Evolutionary conservation across 2,797 vertebrate genomes (phyloP).

Genomic region (Falco biarmicus): DNA sequence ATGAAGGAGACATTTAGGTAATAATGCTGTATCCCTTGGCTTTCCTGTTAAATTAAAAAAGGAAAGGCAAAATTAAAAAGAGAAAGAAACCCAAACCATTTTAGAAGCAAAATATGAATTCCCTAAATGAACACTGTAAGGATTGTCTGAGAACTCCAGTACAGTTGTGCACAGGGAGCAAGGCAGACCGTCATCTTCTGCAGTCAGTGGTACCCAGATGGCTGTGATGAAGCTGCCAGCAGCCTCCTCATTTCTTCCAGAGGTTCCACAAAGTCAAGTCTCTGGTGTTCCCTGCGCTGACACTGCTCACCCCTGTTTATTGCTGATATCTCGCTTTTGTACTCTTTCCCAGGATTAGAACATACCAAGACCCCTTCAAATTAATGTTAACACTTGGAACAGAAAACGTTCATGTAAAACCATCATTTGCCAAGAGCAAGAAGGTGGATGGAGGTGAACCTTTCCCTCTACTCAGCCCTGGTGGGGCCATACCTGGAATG

Average conservation of each 20-base stretch:
- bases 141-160: background rate
- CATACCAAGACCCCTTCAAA: background rate
- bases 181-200: background rate
- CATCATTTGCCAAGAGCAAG: background rate
- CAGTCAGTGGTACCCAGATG: fast-evolving
- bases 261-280: background rate
- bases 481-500: background rate
- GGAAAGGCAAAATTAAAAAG: constrained; percentile 47
- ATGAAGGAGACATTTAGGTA: constrained; percentile 29
- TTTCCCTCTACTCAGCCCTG: background rate
- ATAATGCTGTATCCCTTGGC: background rate
- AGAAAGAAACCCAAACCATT: background rate
- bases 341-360: background rate
- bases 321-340: background rate
- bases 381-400: background rate
- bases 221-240: background rate
- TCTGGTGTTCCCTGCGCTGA: background rate
- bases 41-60: constrained; percentile 49
- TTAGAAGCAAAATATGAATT: background rate
- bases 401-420: background rate
- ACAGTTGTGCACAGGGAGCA: background rate
- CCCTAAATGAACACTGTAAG: background rate
- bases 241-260: background rate
- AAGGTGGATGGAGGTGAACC: background rate
- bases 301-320: background rate